These are phyloP conservation scores for Apodemia hepburni DNA, from an alignment of 2,888 invertebrate species.

Conservation along the genomic window DNA sequence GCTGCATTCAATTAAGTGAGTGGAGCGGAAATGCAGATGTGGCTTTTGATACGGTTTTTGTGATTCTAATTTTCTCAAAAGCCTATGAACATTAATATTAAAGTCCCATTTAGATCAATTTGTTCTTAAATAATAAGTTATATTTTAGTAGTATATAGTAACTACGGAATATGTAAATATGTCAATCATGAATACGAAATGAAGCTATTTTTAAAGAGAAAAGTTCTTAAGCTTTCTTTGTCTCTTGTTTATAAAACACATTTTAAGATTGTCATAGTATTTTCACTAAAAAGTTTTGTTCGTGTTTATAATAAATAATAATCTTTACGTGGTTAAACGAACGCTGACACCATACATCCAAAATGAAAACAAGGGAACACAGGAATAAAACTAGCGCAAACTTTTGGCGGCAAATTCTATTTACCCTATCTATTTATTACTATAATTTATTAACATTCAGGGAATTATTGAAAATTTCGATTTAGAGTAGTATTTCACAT, in stretches of 20 bases:
- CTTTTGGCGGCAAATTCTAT: too few relatives aligned
- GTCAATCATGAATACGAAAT: not conserved
- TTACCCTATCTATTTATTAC: too few relatives aligned
- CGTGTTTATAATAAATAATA: not conserved
- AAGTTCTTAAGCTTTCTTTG: not conserved
- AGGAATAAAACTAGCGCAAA: too few relatives aligned
- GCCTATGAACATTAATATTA: not conserved
- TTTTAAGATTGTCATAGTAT: not conserved
- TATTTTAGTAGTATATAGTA: not conserved
- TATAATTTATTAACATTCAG: too few relatives aligned
- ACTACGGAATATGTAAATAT: not conserved
- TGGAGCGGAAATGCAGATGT: conserved; percentile 24
- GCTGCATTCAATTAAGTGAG: conserved; percentile 30
- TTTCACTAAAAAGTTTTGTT: not conserved
- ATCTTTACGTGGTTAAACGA: too few relatives aligned
- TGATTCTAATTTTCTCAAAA: conserved; percentile 1
- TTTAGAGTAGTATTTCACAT: too few relatives aligned
- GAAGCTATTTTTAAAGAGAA: not conserved
- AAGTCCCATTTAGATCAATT: not conserved
- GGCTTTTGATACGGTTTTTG: conserved; percentile 15
- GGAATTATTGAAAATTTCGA: too few relatives aligned
- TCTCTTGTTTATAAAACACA: too few relatives aligned
- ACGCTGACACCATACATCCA: too few relatives aligned
- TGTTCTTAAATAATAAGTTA: not conserved
- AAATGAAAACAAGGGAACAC: too few relatives aligned